phyloP scores from a whole-genome alignment of 1,140 invertebrate genomes.

The Ditylenchus dipsaci region DNA sequence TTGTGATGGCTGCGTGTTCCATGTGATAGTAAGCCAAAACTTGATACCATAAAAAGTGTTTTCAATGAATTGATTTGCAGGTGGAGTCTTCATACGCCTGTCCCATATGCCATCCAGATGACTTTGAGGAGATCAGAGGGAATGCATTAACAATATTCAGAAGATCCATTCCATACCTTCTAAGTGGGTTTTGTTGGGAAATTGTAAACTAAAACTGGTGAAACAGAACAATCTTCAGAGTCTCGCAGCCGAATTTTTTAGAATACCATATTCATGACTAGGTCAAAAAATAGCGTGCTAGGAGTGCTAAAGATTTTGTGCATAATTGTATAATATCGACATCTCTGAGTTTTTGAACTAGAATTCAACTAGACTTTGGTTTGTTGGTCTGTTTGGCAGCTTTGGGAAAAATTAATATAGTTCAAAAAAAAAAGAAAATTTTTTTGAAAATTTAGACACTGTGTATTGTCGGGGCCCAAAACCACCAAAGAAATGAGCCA shows the following conservation, averaged over 20 bases:
- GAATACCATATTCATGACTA: no score
- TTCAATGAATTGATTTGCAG: no score
- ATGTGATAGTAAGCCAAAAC: conserved; percentile 59
- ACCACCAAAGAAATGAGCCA: conserved; percentile 31
- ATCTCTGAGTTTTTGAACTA: no score
- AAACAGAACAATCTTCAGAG: background rate
- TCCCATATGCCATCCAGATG: conserved; percentile 62
- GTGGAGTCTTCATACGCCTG: conserved; percentile 61
- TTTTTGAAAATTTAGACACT: conserved; percentile 40
- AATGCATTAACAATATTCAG: conserved; percentile 64
- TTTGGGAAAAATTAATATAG: no score
- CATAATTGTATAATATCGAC: no score
- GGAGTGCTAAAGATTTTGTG: no score
- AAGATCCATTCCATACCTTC: conserved; percentile 63
- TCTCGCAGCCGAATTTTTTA: background rate
- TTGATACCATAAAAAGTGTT: no score
- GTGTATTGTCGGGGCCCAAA: conserved; percentile 43
- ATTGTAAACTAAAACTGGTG: no score
- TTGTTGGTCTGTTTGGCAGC: no score
- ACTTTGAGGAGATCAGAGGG: conserved; percentile 63
- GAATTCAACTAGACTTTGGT: no score
- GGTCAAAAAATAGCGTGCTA: no score
- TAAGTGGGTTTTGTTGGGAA: conserved; percentile 57
- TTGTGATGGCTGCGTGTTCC: conserved; percentile 67
- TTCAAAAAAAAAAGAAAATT: no score